Evolutionary conservation across 2,888 invertebrate species (phyloP).

Genomic region (Heliconius ethilla): DNA sequence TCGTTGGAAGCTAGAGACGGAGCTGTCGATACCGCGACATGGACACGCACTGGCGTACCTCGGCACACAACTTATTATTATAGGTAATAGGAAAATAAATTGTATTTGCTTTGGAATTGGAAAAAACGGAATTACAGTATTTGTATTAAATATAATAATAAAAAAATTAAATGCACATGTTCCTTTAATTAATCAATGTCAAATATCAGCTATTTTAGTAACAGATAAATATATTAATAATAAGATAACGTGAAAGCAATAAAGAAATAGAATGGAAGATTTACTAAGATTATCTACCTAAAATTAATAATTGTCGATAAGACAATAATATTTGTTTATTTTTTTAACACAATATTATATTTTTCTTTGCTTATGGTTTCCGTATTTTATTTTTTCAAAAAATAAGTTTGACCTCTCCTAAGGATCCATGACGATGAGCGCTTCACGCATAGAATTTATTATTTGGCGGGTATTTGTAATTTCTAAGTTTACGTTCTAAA

Average conservation of each 20-base stretch:
- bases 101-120: no score
- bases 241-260: neutral
- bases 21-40: constrained; percentile 85
- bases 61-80: constrained; percentile 84
- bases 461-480: no score
- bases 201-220: neutral
- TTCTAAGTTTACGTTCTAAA: no score
- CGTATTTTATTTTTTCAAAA: no score
- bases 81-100: constrained; percentile 61
- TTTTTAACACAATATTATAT: no score
- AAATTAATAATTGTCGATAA: no score
- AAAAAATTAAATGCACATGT: neutral
- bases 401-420: no score
- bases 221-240: neutral
- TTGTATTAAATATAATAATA: neutral
- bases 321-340: no score
- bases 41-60: constrained; percentile 85
- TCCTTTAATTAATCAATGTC: neutral
- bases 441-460: no score
- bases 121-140: neutral
- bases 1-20: constrained; percentile 82
- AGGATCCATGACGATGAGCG: no score
- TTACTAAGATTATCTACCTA: neutral
- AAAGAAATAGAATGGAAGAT: neutral
- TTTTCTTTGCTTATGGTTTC: no score